Evolutionary conservation across 2,888 invertebrate genomes (phyloP).

Genomic region (Synergus itoensis): DNA sequence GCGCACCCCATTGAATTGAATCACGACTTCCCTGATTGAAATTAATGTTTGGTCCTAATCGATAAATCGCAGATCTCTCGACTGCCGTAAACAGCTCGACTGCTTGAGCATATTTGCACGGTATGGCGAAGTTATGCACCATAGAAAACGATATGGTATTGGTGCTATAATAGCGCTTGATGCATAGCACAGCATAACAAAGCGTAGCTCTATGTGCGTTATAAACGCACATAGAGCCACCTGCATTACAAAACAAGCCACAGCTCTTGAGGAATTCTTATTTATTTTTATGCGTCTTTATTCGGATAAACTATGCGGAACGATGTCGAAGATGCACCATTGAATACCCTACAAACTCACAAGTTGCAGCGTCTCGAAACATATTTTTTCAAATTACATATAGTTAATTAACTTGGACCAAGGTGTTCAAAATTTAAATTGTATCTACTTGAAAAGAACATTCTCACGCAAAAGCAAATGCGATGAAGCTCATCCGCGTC

Average conservation of each 20-base stretch:
- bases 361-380: not conserved
- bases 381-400: too few relatives aligned
- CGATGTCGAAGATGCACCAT: slow-evolving; percentile 3
- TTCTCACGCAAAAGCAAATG: slow-evolving; percentile 32
- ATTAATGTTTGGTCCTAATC: slow-evolving; percentile 31
- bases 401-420: not conserved
- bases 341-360: not conserved
- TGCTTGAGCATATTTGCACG: slow-evolving; percentile 38
- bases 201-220: slow-evolving; percentile 45
- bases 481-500: not conserved
- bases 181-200: slow-evolving; percentile 50
- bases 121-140: slow-evolving; percentile 35
- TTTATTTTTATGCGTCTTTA: slow-evolving; percentile 36
- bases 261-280: slow-evolving; percentile 53
- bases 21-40: slow-evolving; percentile 32
- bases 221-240: slow-evolving; percentile 48
- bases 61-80: slow-evolving; percentile 25
- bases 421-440: not conserved
- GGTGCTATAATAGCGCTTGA: slow-evolving; percentile 35
- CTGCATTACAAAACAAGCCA: slow-evolving; percentile 51
- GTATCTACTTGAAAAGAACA: not conserved
- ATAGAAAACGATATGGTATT: slow-evolving; percentile 35
- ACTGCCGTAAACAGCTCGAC: slow-evolving; percentile 34
- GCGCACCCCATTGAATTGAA: slow-evolving; percentile 17
- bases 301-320: slow-evolving; percentile 30